Conservation (phyloP, 2,113 vertebrate genomes). For the Cettia cetti region DNA sequence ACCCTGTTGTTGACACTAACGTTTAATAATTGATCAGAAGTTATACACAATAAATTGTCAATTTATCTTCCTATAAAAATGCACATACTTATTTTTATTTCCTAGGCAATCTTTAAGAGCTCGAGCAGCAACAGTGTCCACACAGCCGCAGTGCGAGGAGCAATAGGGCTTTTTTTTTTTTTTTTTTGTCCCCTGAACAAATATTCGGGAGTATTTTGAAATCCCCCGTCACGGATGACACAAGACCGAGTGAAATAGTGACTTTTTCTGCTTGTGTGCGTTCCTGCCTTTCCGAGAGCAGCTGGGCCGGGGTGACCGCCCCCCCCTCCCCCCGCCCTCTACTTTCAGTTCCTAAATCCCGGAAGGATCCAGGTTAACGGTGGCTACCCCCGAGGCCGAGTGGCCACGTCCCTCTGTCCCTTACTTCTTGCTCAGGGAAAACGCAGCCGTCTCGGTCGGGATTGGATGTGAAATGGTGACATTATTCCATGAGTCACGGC, state of each 20-base stretch:
- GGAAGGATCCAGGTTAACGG: not conserved
- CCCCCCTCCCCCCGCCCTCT: not conserved
- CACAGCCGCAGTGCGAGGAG: not conserved
- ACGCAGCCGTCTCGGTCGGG: not conserved
- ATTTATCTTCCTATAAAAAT: slow-evolving; percentile 68
- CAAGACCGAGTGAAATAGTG: not conserved
- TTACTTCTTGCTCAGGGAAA: not conserved
- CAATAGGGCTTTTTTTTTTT: not conserved
- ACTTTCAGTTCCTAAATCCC: not conserved
- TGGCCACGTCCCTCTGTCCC: not conserved
- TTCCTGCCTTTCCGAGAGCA: not conserved
- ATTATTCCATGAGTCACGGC: not conserved
- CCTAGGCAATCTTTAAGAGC: not conserved
- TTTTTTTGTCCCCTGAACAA: not conserved
- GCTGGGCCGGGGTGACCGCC: not conserved
- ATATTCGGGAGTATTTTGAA: not conserved
- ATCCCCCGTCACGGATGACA: not conserved
- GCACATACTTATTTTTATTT: not conserved
- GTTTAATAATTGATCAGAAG: slow-evolving; percentile 83
- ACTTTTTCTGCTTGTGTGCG: not conserved
- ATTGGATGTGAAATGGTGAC: not conserved
- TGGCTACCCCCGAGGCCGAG: not conserved
- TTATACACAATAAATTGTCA: slow-evolving; percentile 75
- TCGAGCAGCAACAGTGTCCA: not conserved
- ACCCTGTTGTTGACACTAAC: slow-evolving; percentile 76